Evolutionary conservation across 1,140 invertebrate genomes (phyloP).

Genomic region (Tachypleus tridentatus): DNA sequence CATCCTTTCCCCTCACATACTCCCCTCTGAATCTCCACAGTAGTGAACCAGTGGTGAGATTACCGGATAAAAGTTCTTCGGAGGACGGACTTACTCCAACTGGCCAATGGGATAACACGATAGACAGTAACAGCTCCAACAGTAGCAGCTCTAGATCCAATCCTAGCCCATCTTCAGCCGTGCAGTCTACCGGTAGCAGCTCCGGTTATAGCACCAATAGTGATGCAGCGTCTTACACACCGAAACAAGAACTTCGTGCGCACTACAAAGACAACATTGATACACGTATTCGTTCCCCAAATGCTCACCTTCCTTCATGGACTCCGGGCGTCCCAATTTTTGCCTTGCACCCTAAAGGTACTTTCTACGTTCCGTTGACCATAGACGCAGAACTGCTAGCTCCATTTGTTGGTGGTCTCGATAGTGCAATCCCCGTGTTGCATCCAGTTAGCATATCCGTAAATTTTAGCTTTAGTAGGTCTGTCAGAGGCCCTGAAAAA

Average conservation of each 20-base stretch:
- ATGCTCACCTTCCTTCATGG: background rate
- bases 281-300: too few relatives aligned
- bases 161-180: conserved; percentile 16
- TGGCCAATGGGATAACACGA: too few relatives aligned
- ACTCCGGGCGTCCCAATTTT: conserved; percentile 55
- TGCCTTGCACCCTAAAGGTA: conserved; percentile 65
- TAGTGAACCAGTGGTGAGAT: too few relatives aligned
- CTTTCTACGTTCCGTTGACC: conserved; percentile 84
- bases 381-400: conserved; percentile 63
- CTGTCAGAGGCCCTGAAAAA: too few relatives aligned
- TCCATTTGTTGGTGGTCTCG: conserved; percentile 47
- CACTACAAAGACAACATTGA: too few relatives aligned
- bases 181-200: conserved; percentile 11
- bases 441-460: conserved; percentile 86
- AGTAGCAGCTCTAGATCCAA: conserved; percentile 18
- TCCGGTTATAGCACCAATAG: conserved; percentile 22
- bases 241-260: too few relatives aligned
- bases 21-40: too few relatives aligned
- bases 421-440: conserved; percentile 44
- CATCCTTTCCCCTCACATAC: too few relatives aligned
- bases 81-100: too few relatives aligned
- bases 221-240: background rate
- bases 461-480: conserved; percentile 44
- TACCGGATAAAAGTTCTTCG: too few relatives aligned
- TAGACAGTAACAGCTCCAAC: too few relatives aligned